Base-by-base conservation (phyloP, 2,797 vertebrate genomes). In the Calcarius lapponicus region DNA sequence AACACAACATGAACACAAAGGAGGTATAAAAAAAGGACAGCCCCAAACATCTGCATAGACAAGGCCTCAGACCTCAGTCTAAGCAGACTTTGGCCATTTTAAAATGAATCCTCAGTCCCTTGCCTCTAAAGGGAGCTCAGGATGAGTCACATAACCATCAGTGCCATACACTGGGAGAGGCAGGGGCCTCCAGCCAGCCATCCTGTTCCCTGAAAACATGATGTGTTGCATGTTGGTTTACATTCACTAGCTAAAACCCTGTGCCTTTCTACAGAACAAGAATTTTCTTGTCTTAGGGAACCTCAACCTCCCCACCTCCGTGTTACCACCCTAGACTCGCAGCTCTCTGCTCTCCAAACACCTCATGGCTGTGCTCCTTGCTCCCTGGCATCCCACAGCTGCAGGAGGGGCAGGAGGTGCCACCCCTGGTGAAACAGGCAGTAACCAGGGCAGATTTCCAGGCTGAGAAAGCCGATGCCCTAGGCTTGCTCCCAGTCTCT, bases 151-250 rank as follows among this genome's bases (percentile, higher is more conserved):
- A 64, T 72, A 62, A 56, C 12, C 50, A 69, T 20, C 61, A 57
- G 9, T 18, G 24, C 2, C 4, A 11, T 34, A 32, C 10, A 10
- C 0, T 9, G 34, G 16, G 17, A 80, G 24, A 90, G 32, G 17
- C 10, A 67, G 22, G 8, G 48, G 6, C 36, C 60, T 87, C 36
- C 66, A 69, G 29, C 9, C 16, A 78, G 18, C 11, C 10, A 7
- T 40, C 24, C n/a, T 42, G 6, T 21, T 57, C 18, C 38, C 34
- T 58, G 25, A 65, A 80, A 58, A 32, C 7, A 3, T 13, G 2
- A 45, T 17, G 31, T 45, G 16, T 32, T 61, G 6, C 16, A 26
- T 9, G 8, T 26, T 71, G 17, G 1, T 50, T 72, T 67, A 34
- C 18, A 57, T 15, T 65, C 65, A 28, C 31, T 14, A 24, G 22